These are phyloP conservation scores for Apus apus DNA, from an alignment of 2,113 vertebrate species.

Conservation along the genomic window DNA sequence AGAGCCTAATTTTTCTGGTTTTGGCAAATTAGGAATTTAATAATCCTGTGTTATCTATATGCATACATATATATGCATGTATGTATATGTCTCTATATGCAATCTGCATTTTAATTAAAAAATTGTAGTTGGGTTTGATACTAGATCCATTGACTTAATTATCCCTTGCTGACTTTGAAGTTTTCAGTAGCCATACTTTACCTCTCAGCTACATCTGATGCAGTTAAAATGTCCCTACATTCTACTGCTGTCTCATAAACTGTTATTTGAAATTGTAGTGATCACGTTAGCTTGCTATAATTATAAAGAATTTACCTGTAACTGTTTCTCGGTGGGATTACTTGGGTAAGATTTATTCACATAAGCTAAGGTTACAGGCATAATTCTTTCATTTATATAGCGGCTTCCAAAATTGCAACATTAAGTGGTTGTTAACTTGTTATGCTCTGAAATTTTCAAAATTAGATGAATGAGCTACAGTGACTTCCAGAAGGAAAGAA, in stretches of 20 bases:
- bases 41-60: neutral
- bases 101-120: neutral
- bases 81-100: neutral
- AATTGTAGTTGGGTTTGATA: neutral
- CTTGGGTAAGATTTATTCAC: neutral
- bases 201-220: neutral
- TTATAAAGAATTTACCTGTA: neutral
- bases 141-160: neutral
- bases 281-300: neutral
- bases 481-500: neutral
- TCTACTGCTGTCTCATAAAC: neutral
- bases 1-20: neutral
- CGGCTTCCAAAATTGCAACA: neutral
- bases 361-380: neutral
- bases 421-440: neutral
- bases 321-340: neutral
- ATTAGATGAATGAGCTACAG: neutral
- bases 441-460: neutral
- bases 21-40: neutral
- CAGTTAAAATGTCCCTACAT: neutral
- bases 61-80: neutral
- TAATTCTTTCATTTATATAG: neutral
- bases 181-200: neutral
- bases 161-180: neutral
- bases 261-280: neutral